phyloP scores from a whole-genome alignment of 2,888 invertebrate genomes.

The Noctua pronuba region DNA sequence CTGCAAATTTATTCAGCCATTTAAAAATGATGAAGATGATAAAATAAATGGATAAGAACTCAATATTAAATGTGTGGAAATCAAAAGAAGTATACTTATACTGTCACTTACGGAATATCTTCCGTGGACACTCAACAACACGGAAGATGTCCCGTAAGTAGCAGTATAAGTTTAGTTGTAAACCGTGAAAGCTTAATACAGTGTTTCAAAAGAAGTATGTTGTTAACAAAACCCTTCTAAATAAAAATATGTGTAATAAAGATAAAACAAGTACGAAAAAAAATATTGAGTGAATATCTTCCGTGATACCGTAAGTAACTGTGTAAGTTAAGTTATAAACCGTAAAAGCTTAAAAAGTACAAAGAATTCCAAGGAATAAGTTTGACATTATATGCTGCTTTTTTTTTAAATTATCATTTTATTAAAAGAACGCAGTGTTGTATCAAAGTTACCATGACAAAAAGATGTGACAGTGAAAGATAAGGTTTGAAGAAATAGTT shows the following conservation, averaged over 20 bases:
- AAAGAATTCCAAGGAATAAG: not conserved
- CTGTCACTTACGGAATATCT: no score
- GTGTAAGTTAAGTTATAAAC: no score
- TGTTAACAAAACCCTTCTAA: not conserved
- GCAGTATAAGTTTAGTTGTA: no score
- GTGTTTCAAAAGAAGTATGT: not conserved
- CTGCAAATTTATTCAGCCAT: not conserved
- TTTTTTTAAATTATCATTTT: not conserved
- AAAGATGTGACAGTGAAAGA: not conserved
- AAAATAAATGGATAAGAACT: not conserved
- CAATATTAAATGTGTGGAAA: not conserved
- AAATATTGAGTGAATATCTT: no score
- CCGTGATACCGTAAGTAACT: no score
- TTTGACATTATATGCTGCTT: not conserved
- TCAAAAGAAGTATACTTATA: not conserved
- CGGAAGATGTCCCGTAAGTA: no score
- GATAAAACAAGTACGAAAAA: not conserved
- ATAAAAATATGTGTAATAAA: not conserved
- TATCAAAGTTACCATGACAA: not conserved
- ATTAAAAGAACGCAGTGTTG: not conserved
- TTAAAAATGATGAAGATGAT: not conserved
- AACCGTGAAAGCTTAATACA: no score
- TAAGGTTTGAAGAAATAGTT: not conserved
- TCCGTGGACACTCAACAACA: no score
- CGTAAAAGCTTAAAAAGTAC: no score